Evolutionary conservation across 2,797 vertebrate genomes (phyloP), one percentile per base, ranked within the genome.

Genomic region (Fratercula arctica): DNA sequence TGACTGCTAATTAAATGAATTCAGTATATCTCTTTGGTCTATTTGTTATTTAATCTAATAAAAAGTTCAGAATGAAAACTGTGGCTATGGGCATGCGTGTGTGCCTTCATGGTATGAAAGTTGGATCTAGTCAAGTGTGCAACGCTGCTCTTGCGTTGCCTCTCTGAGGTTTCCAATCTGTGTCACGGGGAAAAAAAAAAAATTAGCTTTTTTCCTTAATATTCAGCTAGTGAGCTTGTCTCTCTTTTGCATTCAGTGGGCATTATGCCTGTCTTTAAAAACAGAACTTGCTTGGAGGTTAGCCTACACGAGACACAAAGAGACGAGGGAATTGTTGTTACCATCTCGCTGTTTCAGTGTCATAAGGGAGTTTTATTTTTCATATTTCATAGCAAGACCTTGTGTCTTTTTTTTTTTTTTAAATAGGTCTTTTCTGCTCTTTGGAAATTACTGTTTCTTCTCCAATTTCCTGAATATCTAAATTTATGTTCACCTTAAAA

Each of bases 101-200:
- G 64, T 10, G 12, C 41, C 13, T 50, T 72, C 53, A 1, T 5
- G 24, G 8, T 16, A 3, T 54, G 57, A n/a, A 12, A 20, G 37
- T 1, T 54, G 26, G 14, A 12, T 33, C 14, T 13, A 0, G 20
- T 37, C 11, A 4, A 4, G 4, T 6, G 51, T 51, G 10, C 29
- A 11, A 0, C 16, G 20, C 59, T 70, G 37, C 31, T 60, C 9
- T 57, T 43, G 3, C 23, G 29, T 7, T 46, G 19, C 29, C 29
- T 35, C 29, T 3, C 6, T 21, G 26, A 64, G 16, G 26, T 12
- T 76, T 78, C 13, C 21, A 14, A 1, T 17, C 51, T 67, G 53
- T 67, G 8, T 3, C 13, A 6, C 28, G 33, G 24, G 8, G 43
- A 19, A 8, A 37, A 66, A 56, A 48, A 16, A 5, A 7, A 13